Evolutionary conservation across 2,888 invertebrate species (phyloP), one percentile per base, ranked within the genome.

Genomic region (Philhelius pedissequus): DNA sequence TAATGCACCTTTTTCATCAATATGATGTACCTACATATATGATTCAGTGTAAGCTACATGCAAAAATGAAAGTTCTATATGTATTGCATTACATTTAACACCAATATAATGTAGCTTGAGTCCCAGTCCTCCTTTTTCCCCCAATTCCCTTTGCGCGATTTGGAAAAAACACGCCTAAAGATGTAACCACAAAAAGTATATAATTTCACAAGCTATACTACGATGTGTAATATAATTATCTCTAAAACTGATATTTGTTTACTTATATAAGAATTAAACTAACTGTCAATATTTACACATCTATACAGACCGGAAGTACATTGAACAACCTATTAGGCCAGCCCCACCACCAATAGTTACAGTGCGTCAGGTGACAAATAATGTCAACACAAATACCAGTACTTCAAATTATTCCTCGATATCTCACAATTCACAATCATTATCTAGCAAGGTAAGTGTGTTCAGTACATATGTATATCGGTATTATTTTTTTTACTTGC

Each of bases 241-340:
- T 13, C 1, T 9, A 3, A 20, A 56, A 35, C 3, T 18, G 8
- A 20, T 6, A 20, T 32, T 27, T 25, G 13, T 32, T 52, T 20
- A 32, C 4, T 30, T 0, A 18, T 11, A 54, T n/a, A 0, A 8
- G n/a, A 13, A 22, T n/a, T 6, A 54, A 30, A 18, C 11, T 54
- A 30, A 15, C 30, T 50, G 25, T 27, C 2, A 58, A 40, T 11
- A 40, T 30, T 0, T 20, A 15, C 9, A 18, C 2, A 27, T 43
- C 27, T 25, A 60, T 66, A 92, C 70, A 92, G 92, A 97, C 92
- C 94, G 97, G 71, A 95, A 96, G 90, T 97, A 96, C 91, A 96
- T 97, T 87, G 97, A 97, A 86, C 95, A 96, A 87, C 96, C 96
- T 2, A 92, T 96, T 87, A 91, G 96, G 89, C 96, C 96, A 35